Evolutionary conservation across 2,113 vertebrate species (phyloP).

Genomic region (Indri indri): DNA sequence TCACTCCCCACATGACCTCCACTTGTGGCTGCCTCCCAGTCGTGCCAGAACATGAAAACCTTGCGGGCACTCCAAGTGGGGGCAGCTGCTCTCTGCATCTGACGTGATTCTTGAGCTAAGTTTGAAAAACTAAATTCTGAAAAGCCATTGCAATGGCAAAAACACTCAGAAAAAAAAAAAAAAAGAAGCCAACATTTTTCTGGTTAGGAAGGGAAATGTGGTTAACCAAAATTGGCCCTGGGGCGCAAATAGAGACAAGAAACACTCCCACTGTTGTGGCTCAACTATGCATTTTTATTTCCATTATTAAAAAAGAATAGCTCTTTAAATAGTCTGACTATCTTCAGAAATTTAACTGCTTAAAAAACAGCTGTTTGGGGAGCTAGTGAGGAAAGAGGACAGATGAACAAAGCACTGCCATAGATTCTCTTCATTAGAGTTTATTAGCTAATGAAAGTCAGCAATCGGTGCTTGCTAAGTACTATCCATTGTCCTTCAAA

Average conservation of each 20-base stretch:
- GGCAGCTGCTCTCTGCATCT: neutral
- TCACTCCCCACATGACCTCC: slow-evolving; percentile 56
- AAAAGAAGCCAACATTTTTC: slow-evolving; percentile 11
- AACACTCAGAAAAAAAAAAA: neutral
- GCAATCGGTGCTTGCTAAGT: neutral
- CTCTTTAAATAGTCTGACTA: neutral
- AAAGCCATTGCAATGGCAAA: slow-evolving; percentile 46
- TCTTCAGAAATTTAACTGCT: slow-evolving; percentile 52
- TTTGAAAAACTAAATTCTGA: slow-evolving; percentile 58
- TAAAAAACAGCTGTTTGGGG: neutral
- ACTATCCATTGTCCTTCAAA: neutral
- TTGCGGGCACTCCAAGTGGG: neutral
- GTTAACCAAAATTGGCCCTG: slow-evolving; percentile 63
- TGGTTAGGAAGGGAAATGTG: slow-evolving; percentile 28
- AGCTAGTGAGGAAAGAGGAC: neutral
- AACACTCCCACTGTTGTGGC: neutral
- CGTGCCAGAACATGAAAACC: slow-evolving; percentile 29
- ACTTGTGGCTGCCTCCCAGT: slow-evolving; percentile 37
- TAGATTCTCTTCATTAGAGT: neutral
- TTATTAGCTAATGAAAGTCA: slow-evolving; percentile 11
- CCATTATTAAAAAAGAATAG: neutral
- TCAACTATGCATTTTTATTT: slow-evolving; percentile 33
- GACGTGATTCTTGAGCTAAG: neutral
- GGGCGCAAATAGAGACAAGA: slow-evolving; percentile 9
- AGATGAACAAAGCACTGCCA: neutral